phyloP scores from a whole-genome alignment of 2,113 vertebrate genomes.

The Azemiops feae region DNA sequence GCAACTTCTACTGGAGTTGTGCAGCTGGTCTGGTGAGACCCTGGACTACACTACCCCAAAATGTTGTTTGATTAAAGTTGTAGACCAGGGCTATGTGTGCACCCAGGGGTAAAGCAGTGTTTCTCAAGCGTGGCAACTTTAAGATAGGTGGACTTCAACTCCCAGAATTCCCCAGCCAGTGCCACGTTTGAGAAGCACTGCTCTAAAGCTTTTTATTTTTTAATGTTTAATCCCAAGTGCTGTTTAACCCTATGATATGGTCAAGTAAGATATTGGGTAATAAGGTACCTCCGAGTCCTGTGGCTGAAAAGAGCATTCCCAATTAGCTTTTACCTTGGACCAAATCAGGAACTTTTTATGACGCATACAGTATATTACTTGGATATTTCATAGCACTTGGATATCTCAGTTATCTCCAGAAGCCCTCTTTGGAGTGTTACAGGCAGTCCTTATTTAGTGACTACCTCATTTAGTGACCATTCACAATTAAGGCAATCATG shows the following conservation, averaged over 20 bases:
- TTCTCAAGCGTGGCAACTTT: not conserved
- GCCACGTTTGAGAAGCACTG: not conserved
- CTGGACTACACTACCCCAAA: not conserved
- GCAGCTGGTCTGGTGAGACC: not conserved
- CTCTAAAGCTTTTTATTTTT: not conserved
- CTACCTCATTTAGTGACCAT: not conserved
- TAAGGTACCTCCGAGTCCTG: not conserved
- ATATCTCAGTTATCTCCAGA: not conserved
- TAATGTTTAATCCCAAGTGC: not conserved
- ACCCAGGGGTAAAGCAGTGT: not conserved
- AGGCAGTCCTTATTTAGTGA: not conserved
- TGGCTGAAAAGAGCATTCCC: not conserved
- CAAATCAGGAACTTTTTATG: not conserved
- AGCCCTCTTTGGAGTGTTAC: not conserved
- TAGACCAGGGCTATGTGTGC: not conserved
- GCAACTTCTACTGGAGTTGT: not conserved
- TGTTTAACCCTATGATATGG: not conserved
- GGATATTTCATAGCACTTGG: not conserved
- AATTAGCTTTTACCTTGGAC: not conserved
- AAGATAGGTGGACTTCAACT: not conserved
- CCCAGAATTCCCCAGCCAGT: not conserved
- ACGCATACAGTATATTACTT: not conserved
- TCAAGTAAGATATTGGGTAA: not conserved
- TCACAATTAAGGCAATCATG: not conserved
- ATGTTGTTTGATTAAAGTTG: not conserved